Percentiles rank a stretch among this genome's conserved stretches.
These are phyloP conservation scores for Melikaiella ostensackeni DNA, from an alignment of 2,888 invertebrate species.

Conservation along the genomic window DNA sequence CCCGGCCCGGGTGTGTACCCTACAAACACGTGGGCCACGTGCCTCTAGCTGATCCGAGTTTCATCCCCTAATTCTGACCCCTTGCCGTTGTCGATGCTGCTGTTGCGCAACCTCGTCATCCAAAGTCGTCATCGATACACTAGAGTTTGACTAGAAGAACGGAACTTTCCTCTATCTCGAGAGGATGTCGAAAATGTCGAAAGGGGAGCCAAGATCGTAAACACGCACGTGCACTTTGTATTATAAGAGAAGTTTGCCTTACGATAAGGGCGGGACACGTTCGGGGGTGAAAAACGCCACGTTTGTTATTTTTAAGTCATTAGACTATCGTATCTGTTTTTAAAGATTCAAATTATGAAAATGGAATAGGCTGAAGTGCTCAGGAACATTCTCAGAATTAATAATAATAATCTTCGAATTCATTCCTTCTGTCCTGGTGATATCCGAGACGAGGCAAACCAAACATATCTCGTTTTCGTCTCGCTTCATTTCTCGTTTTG, in stretches of 20 bases:
- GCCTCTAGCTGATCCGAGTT: slow-evolving; percentile 61
- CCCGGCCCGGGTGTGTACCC: slow-evolving; percentile 70
- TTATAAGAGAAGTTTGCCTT: slow-evolving; percentile 30
- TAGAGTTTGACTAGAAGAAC: slow-evolving; percentile 9
- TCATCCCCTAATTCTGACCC: slow-evolving; percentile 58
- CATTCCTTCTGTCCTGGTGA: too few relatives aligned
- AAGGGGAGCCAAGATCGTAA: slow-evolving; percentile 37
- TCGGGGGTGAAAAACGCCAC: not conserved
- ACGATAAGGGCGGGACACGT: slow-evolving; percentile 28
- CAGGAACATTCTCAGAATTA: too few relatives aligned
- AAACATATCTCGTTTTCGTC: too few relatives aligned
- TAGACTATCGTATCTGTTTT: slow-evolving; percentile 7
- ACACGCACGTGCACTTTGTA: slow-evolving; percentile 35
- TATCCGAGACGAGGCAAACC: too few relatives aligned
- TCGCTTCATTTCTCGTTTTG: too few relatives aligned
- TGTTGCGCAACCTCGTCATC: slow-evolving; percentile 40
- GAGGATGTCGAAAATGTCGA: slow-evolving; percentile 33
- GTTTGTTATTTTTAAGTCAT: slow-evolving; percentile 16
- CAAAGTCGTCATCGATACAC: slow-evolving; percentile 42
- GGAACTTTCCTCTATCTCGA: slow-evolving; percentile 32
- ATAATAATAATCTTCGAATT: too few relatives aligned
- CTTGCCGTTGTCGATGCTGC: slow-evolving; percentile 40
- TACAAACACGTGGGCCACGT: slow-evolving; percentile 75
- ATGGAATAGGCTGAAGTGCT: too few relatives aligned
- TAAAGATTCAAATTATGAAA: not conserved